Evolutionary conservation across 2,113 vertebrate genomes (phyloP).

Genomic region (Ia io): DNA sequence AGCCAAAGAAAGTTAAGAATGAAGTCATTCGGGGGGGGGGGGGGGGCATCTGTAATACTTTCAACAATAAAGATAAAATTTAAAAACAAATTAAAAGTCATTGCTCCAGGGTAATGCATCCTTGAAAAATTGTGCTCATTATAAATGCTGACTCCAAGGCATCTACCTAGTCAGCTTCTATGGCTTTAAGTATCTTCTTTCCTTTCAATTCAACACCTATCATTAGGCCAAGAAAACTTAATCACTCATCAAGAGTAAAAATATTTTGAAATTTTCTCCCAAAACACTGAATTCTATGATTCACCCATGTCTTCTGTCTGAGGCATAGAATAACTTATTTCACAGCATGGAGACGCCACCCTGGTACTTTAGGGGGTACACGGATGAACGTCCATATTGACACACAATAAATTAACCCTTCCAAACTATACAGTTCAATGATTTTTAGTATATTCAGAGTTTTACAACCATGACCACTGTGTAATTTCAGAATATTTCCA

Average conservation of each 20-base stretch:
- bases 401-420: background rate
- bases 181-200: background rate
- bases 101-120: background rate
- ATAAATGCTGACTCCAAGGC: background rate
- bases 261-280: background rate
- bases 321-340: background rate
- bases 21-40: too few species aligned
- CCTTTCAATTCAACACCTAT: background rate
- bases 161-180: too few species aligned
- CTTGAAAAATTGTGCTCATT: background rate
- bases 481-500: slow-evolving; percentile 17
- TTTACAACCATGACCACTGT: background rate
- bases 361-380: background rate
- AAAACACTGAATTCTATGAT: background rate
- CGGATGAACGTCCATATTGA: background rate
- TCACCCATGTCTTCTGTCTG: background rate
- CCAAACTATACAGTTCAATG: background rate
- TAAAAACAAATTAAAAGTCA: background rate
- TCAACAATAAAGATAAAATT: too few species aligned
- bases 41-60: too few species aligned
- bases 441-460: background rate
- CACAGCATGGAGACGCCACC: too few species aligned
- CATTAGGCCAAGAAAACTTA: slow-evolving; percentile 11
- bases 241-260: background rate
- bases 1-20: background rate